phyloP scores from a whole-genome alignment of 1,140 invertebrate species.

The Leptinotarsa texana region DNA sequence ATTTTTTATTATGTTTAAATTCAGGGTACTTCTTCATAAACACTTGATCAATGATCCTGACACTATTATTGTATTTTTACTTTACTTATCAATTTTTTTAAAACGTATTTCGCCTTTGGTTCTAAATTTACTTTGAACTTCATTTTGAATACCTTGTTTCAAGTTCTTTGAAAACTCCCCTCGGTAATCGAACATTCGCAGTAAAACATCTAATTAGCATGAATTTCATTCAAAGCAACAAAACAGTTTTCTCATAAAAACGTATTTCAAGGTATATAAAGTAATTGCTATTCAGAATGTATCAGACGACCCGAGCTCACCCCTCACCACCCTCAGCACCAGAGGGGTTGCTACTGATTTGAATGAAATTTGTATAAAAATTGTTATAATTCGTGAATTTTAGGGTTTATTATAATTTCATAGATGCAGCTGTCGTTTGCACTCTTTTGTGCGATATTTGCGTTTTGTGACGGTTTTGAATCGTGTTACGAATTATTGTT shows the following conservation, averaged over 20 bases:
- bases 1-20: no score
- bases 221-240: neutral
- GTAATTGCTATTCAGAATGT: neutral
- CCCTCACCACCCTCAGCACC: neutral
- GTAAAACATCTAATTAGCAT: neutral
- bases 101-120: no score
- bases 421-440: conserved; percentile 25
- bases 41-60: no score
- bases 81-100: no score
- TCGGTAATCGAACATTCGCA: neutral
- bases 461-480: conserved; percentile 12
- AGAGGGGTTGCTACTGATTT: conserved; percentile 27
- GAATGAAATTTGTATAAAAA: conserved; percentile 39
- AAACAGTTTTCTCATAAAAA: neutral
- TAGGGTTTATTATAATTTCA: conserved; percentile 28
- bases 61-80: no score
- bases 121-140: no score
- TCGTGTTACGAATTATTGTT: neutral
- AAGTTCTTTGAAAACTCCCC: neutral
- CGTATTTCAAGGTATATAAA: neutral
- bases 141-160: no score
- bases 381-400: conserved; percentile 32
- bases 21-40: no score
- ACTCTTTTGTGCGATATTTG: conserved; percentile 14
- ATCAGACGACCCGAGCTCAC: neutral